Evolutionary conservation across 2,797 vertebrate genomes (phyloP).

Genomic region (Tauraco hartlaubi): DNA sequence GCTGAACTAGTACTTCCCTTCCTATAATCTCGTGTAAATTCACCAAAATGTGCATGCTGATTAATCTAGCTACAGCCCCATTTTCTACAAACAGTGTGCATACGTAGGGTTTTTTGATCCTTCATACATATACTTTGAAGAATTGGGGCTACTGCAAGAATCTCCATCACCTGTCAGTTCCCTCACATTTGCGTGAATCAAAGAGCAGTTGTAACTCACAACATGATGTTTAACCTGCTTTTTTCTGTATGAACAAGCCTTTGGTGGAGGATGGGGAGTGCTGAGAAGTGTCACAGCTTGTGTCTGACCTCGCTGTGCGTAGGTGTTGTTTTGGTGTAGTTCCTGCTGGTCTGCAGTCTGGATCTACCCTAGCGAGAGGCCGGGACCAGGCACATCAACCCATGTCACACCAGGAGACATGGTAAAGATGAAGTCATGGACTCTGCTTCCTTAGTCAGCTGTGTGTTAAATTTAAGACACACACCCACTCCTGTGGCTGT

Average conservation of each 20-base stretch:
- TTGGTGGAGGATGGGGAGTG: background rate
- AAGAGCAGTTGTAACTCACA: background rate
- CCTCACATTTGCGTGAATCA: background rate
- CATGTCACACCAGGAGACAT: rapidly evolving
- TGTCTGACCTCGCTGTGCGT: background rate
- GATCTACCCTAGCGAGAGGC: background rate
- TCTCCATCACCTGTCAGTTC: background rate
- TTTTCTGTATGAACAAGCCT: rapidly evolving
- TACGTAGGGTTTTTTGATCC: background rate
- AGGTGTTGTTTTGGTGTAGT: background rate
- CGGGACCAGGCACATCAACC: background rate
- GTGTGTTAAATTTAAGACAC: background rate
- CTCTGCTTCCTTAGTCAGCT: background rate
- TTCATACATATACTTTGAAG: background rate
- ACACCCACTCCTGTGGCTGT: background rate
- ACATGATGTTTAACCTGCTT: background rate
- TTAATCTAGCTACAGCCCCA: background rate
- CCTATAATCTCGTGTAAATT: background rate
- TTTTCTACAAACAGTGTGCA: background rate
- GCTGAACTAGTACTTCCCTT: constrained; percentile 8
- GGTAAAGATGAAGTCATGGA: background rate
- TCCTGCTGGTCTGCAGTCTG: background rate
- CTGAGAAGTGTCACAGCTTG: background rate
- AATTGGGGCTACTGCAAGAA: background rate
- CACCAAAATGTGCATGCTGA: background rate